phyloP scores from a whole-genome alignment of 2,797 vertebrate genomes.

The Allobates femoralis region DNA sequence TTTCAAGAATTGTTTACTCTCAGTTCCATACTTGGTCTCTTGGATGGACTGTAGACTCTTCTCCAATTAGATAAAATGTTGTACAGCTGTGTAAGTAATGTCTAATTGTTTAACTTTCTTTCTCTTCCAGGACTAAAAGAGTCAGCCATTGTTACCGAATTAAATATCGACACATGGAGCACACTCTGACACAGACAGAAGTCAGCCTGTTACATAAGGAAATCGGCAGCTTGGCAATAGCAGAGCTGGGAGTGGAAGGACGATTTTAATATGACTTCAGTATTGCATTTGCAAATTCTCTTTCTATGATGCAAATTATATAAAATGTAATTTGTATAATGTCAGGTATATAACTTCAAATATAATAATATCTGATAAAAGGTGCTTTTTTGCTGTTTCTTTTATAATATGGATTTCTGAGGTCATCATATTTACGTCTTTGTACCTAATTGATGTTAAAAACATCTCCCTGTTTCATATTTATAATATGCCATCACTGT shows the following conservation, averaged over 20 bases:
- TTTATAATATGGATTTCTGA: too few species aligned
- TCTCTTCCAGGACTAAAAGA: slow-evolving; percentile 80
- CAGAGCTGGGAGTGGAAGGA: slow-evolving; percentile 85
- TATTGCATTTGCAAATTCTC: neutral
- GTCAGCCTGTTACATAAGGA: slow-evolving; percentile 79
- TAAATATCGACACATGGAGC: slow-evolving; percentile 90
- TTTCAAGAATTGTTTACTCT: neutral
- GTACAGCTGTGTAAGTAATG: neutral
- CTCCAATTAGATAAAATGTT: neutral
- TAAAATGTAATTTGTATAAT: neutral
- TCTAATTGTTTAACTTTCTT: slow-evolving; percentile 47
- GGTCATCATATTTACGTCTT: too few species aligned
- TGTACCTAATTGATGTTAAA: too few species aligned
- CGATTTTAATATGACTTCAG: slow-evolving; percentile 78
- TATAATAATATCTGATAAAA: neutral
- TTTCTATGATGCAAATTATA: slow-evolving; percentile 15
- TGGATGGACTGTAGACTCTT: neutral
- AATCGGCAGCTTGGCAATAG: slow-evolving; percentile 77
- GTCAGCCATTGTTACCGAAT: slow-evolving; percentile 91
- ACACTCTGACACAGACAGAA: slow-evolving; percentile 86
- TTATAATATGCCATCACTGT: too few species aligned
- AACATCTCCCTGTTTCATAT: too few species aligned
- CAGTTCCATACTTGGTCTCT: neutral
- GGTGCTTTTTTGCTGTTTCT: neutral
- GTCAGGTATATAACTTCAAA: neutral